Conservation (phyloP, 2,888 invertebrate genomes). For the Dione vanillae region DNA sequence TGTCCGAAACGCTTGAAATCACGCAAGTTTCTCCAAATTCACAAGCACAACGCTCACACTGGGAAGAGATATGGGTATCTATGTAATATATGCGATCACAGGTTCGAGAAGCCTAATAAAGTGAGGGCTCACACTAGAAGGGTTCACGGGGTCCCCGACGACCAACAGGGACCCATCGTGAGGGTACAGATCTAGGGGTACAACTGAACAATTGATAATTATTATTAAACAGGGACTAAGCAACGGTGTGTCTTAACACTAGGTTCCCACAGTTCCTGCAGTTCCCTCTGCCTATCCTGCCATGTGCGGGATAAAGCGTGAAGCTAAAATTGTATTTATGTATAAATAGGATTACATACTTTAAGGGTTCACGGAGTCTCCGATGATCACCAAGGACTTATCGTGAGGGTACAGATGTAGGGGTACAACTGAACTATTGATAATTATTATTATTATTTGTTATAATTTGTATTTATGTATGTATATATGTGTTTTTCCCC, state of each 20-base stretch:
- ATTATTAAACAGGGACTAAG: too few species aligned
- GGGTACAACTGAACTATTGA: not conserved
- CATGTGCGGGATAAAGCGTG: too few species aligned
- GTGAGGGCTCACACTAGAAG: slow-evolving; percentile 72
- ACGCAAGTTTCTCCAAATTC: slow-evolving; percentile 76
- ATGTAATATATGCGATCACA: slow-evolving; percentile 70
- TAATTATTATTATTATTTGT: too few species aligned
- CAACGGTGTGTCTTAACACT: too few species aligned
- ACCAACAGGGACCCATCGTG: slow-evolving; percentile 66
- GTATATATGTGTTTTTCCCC: too few species aligned
- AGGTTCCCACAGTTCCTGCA: too few species aligned
- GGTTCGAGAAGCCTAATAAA: slow-evolving; percentile 78
- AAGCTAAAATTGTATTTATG: too few species aligned
- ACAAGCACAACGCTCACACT: slow-evolving; percentile 78
- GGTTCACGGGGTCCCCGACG: slow-evolving; percentile 70
- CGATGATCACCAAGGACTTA: slow-evolving; percentile 66
- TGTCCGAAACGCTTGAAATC: slow-evolving; percentile 76
- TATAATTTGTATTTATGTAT: too few species aligned
- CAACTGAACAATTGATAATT: too few species aligned
- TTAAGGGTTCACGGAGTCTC: slow-evolving; percentile 70
- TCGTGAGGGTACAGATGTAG: slow-evolving; percentile 65
- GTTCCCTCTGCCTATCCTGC: too few species aligned
- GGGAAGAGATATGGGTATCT: slow-evolving; percentile 73
- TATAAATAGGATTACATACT: too few species aligned
- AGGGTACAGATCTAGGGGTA: slow-evolving; percentile 61